These are phyloP conservation scores for Acanthiza pusilla DNA, from an alignment of 2,797 vertebrate species.

Conservation along the genomic window DNA sequence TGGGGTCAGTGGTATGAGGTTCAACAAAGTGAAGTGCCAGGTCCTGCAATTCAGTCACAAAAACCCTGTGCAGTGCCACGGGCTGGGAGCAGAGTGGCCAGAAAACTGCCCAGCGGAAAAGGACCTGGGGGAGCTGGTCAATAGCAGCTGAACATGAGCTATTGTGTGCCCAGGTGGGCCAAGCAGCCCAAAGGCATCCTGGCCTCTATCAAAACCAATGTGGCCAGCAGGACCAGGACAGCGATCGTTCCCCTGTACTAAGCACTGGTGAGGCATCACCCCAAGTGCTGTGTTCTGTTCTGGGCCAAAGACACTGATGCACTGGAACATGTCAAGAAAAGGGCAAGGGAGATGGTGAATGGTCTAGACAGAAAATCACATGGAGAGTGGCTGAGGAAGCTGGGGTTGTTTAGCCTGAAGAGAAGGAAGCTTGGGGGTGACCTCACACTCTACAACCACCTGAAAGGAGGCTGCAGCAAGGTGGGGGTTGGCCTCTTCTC, in stretches of 20 bases:
- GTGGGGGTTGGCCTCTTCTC: not conserved
- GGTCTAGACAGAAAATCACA: not conserved
- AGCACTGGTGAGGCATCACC: not conserved
- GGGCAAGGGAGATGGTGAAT: not conserved
- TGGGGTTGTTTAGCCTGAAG: not conserved
- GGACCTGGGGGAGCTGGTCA: rapidly evolving
- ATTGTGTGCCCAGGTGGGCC: not conserved
- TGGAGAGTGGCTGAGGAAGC: not conserved
- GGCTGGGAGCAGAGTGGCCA: not conserved
- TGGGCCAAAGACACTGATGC: not conserved
- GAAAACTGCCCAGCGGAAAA: not conserved
- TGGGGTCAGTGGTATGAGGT: not conserved
- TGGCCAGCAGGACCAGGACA: not conserved
- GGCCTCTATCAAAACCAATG: not conserved
- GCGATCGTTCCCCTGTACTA: rapidly evolving
- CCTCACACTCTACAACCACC: not conserved
- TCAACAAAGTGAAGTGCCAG: not conserved
- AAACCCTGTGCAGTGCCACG: not conserved
- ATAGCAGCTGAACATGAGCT: not conserved
- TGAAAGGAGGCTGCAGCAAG: not conserved
- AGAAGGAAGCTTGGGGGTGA: not conserved
- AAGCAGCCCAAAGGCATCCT: not conserved
- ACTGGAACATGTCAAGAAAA: not conserved
- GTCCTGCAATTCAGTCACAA: not conserved
- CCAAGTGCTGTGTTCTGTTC: not conserved